Percentiles rank a stretch among this genome's conserved stretches.
phyloP scores from a whole-genome alignment of 1,140 invertebrate genomes.

The Oscheius sp. region DNA sequence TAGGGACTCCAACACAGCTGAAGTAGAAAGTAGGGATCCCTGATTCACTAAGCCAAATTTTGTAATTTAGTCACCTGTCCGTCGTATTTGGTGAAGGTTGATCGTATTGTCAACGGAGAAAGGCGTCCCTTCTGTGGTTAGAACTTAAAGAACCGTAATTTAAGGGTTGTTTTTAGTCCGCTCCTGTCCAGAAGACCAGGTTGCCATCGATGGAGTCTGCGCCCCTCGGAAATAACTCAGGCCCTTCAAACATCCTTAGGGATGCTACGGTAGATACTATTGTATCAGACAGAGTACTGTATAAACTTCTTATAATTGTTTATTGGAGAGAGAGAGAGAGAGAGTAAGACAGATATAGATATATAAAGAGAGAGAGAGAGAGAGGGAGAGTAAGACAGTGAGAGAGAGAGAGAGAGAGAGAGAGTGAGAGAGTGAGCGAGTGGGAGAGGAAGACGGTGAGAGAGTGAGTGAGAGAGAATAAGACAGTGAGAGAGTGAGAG shows the following conservation, averaged over 20 bases:
- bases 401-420: no score
- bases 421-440: no score
- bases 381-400: no score
- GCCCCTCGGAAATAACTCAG: not conserved
- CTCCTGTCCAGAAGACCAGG: not conserved
- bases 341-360: no score
- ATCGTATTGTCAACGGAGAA: not conserved
- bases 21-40: not conserved
- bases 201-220: not conserved
- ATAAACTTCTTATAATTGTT: not conserved
- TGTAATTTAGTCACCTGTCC: not conserved
- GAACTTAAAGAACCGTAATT: no score
- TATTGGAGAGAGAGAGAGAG: no score
- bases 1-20: not conserved
- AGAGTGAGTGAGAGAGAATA: no score
- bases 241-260: not conserved
- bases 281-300: not conserved
- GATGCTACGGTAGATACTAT: conserved; percentile 5
- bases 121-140: not conserved
- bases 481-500: no score
- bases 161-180: no score
- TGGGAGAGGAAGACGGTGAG: no score
- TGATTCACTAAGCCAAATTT: not conserved
- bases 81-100: not conserved
- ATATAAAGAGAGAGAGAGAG: no score